These are phyloP conservation scores for Drosophila mulleri DNA, from an alignment of 2,888 invertebrate genomes.

Conservation along the genomic window DNA sequence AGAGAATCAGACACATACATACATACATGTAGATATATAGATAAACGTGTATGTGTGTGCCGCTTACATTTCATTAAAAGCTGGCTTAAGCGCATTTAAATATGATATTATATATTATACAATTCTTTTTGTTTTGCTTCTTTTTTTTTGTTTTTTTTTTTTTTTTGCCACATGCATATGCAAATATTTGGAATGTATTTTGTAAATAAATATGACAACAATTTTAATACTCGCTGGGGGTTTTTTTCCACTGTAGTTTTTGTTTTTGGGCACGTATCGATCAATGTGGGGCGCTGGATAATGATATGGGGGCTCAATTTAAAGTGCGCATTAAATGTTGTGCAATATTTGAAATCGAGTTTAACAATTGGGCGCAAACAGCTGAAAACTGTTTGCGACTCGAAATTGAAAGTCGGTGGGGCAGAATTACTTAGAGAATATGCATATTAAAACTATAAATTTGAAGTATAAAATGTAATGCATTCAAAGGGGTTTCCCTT, in stretches of 20 bases:
- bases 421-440: background rate
- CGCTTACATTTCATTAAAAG: conserved; percentile 74
- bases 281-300: conserved; percentile 22
- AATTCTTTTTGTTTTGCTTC: conserved; percentile 34
- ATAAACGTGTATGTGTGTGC: background rate
- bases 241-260: conserved; percentile 11
- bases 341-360: conserved; percentile 20
- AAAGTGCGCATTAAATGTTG: conserved; percentile 26
- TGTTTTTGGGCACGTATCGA: conserved; percentile 38
- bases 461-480: background rate
- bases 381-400: conserved; percentile 21
- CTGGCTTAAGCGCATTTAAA: conserved; percentile 72
- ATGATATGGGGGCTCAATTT: conserved; percentile 9
- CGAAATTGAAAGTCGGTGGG: conserved; percentile 2
- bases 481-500: background rate
- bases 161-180: conserved; percentile 51
- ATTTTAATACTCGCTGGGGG: conserved; percentile 35
- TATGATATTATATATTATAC: conserved; percentile 68
- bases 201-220: conserved; percentile 54
- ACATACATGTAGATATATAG: background rate
- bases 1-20: background rate
- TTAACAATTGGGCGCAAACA: conserved; percentile 1
- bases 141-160: conserved; percentile 19
- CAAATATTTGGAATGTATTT: conserved; percentile 68
- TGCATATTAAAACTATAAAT: background rate